Conservation (phyloP, 2,113 vertebrate species). For the Microtus oregoni region DNA sequence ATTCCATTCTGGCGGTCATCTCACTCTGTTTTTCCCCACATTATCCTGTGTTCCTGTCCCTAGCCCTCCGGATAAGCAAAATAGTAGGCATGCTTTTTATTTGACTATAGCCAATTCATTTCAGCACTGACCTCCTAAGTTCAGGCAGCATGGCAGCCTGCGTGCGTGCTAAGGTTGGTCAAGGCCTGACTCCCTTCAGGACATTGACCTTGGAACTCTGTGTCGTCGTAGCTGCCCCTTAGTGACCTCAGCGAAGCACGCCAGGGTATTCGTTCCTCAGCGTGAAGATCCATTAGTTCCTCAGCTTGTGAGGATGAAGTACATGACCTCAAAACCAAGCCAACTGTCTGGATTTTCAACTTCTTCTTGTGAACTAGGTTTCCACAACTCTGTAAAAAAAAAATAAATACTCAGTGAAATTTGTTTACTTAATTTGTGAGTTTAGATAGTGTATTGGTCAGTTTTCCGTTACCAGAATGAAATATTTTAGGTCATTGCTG, state of each 20-base stretch:
- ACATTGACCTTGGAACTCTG: background rate
- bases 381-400: background rate
- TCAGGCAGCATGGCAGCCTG: background rate
- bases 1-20: background rate
- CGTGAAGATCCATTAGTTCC: background rate
- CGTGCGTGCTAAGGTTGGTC: background rate
- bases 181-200: background rate
- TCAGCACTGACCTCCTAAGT: background rate
- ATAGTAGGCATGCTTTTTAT: background rate
- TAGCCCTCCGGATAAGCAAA: background rate
- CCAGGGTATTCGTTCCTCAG: background rate
- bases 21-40: background rate
- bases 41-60: background rate
- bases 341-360: background rate
- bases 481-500: background rate
- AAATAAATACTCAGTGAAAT: background rate
- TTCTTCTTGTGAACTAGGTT: background rate
- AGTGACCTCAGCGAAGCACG: background rate
- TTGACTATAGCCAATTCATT: background rate
- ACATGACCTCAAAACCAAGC: background rate
- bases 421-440: background rate
- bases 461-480: background rate
- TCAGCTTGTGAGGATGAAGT: background rate
- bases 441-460: background rate
- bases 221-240: background rate